Percentiles rank a stretch among this genome's conserved stretches.
These are phyloP conservation scores for Morinoia aosen DNA, from an alignment of 2,888 invertebrate species.

Conservation along the genomic window DNA sequence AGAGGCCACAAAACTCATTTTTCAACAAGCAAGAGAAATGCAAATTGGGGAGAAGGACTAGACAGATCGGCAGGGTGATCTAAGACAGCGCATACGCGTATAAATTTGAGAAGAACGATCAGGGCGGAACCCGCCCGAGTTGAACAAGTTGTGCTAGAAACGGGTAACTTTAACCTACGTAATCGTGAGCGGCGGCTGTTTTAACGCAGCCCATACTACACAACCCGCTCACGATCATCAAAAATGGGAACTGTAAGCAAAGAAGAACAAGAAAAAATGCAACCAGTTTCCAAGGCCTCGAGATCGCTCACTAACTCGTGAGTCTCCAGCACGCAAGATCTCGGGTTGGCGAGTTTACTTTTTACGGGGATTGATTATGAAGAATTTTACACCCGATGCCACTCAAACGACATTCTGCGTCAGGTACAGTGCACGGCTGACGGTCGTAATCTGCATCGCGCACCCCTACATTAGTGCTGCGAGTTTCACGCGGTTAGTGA, in stretches of 20 bases:
- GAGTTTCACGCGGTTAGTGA: no score
- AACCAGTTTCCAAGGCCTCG: slow-evolving; percentile 17
- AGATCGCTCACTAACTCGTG: neutral
- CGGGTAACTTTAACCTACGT: neutral
- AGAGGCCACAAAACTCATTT: neutral
- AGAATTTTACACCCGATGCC: neutral
- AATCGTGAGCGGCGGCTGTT: neutral
- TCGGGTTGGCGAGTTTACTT: neutral
- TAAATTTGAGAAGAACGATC: neutral
- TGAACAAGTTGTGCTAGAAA: neutral
- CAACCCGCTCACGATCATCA: slow-evolving; percentile 14
- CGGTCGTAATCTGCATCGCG: no score
- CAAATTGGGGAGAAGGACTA: neutral
- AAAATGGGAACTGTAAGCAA: slow-evolving; percentile 21
- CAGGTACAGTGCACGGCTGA: no score
- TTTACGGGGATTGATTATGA: neutral
- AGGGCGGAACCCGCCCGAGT: neutral
- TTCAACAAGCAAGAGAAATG: neutral
- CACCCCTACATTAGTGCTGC: no score
- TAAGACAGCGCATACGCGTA: neutral
- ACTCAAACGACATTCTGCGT: neutral
- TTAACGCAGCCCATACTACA: neutral
- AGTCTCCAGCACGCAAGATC: neutral
- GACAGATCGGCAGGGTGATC: neutral
- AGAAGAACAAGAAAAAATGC: neutral